Percentiles rank a stretch among this genome's conserved stretches.
These are phyloP conservation scores for Urocynchramus pylzowi DNA, from an alignment of 2,113 vertebrate species.

Conservation along the genomic window DNA sequence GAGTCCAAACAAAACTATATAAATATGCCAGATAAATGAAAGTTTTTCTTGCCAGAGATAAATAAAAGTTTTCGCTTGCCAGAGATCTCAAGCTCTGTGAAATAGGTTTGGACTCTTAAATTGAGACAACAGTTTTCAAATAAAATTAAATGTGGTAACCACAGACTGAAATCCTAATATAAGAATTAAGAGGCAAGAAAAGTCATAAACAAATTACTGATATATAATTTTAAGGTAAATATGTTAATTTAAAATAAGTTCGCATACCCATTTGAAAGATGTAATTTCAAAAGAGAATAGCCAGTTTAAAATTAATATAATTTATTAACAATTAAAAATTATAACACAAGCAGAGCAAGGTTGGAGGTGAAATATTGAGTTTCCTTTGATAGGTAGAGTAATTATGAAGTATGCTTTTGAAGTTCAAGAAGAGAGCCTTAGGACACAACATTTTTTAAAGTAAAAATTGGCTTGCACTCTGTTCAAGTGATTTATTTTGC, in stretches of 20 bases:
- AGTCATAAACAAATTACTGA: constrained; percentile 35
- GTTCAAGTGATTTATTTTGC: constrained; percentile 93
- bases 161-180: constrained; percentile 3
- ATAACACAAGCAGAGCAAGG: constrained; percentile 79
- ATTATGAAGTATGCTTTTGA: constrained; percentile 87
- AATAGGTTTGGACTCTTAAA: not conserved
- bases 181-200: constrained; percentile 14
- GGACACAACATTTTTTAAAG: constrained; percentile 86
- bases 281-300: constrained; percentile 71
- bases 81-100: not conserved
- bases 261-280: constrained; percentile 47
- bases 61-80: not conserved
- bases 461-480: constrained; percentile 86
- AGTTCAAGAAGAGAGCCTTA: constrained; percentile 90
- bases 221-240: constrained; percentile 48
- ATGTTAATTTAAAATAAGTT: constrained; percentile 59
- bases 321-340: constrained; percentile 88
- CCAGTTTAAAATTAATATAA: constrained; percentile 73
- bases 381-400: constrained; percentile 90
- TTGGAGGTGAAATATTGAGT: constrained; percentile 84
- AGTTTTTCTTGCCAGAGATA: not conserved
- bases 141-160: not conserved
- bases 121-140: not conserved
- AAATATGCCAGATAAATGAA: not conserved
- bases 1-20: not conserved